phyloP scores from a whole-genome alignment of 2,113 vertebrate genomes.

The Grammomys surdaster region DNA sequence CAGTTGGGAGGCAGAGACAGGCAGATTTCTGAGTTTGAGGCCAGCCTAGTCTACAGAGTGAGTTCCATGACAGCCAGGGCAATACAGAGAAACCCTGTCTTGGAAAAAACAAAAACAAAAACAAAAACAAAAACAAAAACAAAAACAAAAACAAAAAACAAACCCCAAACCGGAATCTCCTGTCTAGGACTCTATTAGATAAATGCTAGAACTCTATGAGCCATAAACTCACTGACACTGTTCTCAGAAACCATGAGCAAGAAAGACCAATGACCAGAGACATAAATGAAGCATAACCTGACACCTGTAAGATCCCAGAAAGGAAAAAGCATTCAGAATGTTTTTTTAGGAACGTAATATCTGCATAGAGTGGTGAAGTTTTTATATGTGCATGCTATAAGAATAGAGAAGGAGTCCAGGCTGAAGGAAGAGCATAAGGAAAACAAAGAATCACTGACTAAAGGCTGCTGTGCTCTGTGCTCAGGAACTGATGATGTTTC shows the following conservation, averaged over 20 bases:
- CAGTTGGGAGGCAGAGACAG: too few relatives aligned
- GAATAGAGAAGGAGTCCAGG: slow-evolving; percentile 29
- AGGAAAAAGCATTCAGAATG: not conserved
- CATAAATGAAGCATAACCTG: not conserved
- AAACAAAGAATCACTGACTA: slow-evolving; percentile 18
- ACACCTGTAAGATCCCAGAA: not conserved
- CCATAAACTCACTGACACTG: not conserved
- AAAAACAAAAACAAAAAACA: too few relatives aligned
- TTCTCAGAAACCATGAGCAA: slow-evolving; percentile 15
- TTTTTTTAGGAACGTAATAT: not conserved
- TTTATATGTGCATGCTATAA: not conserved
- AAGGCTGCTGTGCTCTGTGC: slow-evolving; percentile 75
- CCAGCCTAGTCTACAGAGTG: too few relatives aligned
- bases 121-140: too few relatives aligned
- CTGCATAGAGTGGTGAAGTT: not conserved
- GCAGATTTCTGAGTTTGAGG: too few relatives aligned
- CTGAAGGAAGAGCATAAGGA: not conserved
- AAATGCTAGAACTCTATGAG: not conserved
- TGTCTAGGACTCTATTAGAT: not conserved
- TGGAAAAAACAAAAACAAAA: too few relatives aligned
- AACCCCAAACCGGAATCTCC: too few relatives aligned
- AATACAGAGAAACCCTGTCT: too few relatives aligned
- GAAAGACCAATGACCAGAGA: not conserved
- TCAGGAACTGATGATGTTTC: slow-evolving; percentile 41
- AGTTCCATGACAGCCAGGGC: too few relatives aligned